Evolutionary conservation across 2,888 invertebrate species (phyloP).

Genomic region (Drosophila paucipuncta): DNA sequence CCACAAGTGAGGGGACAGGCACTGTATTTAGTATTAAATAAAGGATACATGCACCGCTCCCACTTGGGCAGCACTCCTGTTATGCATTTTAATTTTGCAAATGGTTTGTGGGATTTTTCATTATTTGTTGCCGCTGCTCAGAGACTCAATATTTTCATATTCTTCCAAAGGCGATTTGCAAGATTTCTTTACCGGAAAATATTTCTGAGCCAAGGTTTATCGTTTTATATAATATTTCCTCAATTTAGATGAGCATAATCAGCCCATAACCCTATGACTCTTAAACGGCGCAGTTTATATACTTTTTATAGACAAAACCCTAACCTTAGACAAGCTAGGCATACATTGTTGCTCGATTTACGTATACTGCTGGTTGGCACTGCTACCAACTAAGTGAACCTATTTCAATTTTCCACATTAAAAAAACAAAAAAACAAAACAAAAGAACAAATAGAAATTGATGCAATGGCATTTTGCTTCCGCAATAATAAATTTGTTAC

Average conservation of each 20-base stretch:
- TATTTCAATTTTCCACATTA: constrained; percentile 29
- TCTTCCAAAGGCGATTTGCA: not conserved
- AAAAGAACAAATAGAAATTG: constrained; percentile 36
- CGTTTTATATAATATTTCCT: constrained; percentile 43
- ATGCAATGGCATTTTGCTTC: constrained; percentile 62
- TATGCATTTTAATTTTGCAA: constrained; percentile 60
- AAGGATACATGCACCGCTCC: constrained; percentile 29
- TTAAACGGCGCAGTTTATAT: constrained; percentile 24
- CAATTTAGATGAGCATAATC: constrained; percentile 20
- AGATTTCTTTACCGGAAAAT: not conserved
- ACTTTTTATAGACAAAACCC: constrained; percentile 32
- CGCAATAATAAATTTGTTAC: constrained; percentile 68
- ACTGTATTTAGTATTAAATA: constrained; percentile 56
- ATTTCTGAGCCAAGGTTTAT: constrained; percentile 1
- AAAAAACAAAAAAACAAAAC: not conserved
- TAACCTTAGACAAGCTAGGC: constrained; percentile 53
- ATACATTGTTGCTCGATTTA: constrained; percentile 2
- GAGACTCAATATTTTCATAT: not conserved
- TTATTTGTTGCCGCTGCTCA: not conserved
- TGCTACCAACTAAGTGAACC: constrained; percentile 12
- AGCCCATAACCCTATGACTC: not conserved
- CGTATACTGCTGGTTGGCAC: constrained; percentile 1
- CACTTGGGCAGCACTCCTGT: not conserved
- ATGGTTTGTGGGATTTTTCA: constrained; percentile 35
- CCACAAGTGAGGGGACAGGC: constrained; percentile 17